phyloP scores from a whole-genome alignment of 2,797 vertebrate species.

The Thamnophis elegans region DNA sequence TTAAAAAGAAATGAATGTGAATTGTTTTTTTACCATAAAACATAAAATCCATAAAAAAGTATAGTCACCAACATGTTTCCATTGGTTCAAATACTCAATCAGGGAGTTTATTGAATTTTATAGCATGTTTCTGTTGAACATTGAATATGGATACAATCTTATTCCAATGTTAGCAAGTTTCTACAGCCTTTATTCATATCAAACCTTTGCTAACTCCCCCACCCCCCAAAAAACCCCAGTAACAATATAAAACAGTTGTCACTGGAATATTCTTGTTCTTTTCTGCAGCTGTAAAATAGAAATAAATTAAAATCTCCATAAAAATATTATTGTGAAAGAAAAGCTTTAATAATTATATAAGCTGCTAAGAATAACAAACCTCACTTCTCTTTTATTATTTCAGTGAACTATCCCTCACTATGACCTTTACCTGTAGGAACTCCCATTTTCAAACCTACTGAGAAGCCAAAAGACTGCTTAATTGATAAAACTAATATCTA shows the following conservation, averaged over 20 bases:
- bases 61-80: not conserved
- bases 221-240: not conserved
- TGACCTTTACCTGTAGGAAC: conserved; percentile 37
- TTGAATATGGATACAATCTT: not conserved
- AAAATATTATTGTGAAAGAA: not conserved
- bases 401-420: conserved; percentile 36
- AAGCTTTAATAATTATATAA: not conserved
- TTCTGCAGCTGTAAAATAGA: conserved; percentile 20
- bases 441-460: conserved; percentile 49
- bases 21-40: too few species aligned
- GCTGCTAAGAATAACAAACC: conserved; percentile 24
- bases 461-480: conserved; percentile 31
- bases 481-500: conserved; percentile 27
- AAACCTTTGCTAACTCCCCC: not conserved
- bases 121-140: not conserved
- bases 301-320: conserved; percentile 24
- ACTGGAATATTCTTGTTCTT: conserved; percentile 16
- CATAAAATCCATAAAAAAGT: not conserved
- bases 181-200: not conserved
- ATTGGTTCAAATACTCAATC: not conserved
- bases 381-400: conserved; percentile 34
- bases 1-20: not conserved
- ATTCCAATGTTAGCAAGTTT: not conserved
- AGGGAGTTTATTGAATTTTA: not conserved
- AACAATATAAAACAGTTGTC: not conserved